These are phyloP conservation scores for Sebastes flavidus DNA, from an alignment of 2,797 vertebrate genomes.

Conservation along the genomic window DNA sequence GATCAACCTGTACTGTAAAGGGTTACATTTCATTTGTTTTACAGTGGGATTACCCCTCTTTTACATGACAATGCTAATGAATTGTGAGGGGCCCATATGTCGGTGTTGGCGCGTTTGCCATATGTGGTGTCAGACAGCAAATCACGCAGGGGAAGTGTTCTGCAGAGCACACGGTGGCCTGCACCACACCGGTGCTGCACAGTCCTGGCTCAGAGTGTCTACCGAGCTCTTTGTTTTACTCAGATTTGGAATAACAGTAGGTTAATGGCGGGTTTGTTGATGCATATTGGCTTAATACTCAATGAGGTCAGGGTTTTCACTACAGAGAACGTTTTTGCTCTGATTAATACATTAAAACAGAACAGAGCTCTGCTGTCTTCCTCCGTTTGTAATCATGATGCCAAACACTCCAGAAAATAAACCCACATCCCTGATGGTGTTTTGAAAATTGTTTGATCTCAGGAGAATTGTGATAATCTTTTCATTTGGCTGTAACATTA, in stretches of 20 bases:
- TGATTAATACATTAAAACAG: conserved; percentile 12
- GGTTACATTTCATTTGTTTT: conserved; percentile 68
- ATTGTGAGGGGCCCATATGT: conserved; percentile 70
- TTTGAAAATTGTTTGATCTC: conserved; percentile 38
- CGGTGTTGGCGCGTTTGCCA: conserved; percentile 56
- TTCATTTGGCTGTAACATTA: conserved; percentile 44
- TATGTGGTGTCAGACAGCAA: conserved; percentile 68
- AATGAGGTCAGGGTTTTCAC: conserved; percentile 1
- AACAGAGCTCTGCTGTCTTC: not conserved
- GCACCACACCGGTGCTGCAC: conserved; percentile 1
- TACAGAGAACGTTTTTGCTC: not conserved
- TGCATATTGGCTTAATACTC: conserved; percentile 18
- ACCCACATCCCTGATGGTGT: conserved; percentile 35
- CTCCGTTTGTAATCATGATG: not conserved
- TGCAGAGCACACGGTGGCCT: not conserved
- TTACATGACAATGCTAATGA: conserved; percentile 76
- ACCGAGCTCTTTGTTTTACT: conserved; percentile 32
- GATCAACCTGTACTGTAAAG: conserved; percentile 59
- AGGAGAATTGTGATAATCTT: conserved; percentile 36
- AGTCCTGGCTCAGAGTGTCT: not conserved
- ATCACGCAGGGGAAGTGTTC: conserved; percentile 40
- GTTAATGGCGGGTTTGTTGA: conserved; percentile 1
- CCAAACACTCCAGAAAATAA: conserved; percentile 34
- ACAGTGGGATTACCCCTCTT: conserved; percentile 62
- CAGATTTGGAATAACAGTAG: conserved; percentile 1